These are phyloP conservation scores for Graphium colonna DNA, from an alignment of 2,888 invertebrate species.

Conservation along the genomic window DNA sequence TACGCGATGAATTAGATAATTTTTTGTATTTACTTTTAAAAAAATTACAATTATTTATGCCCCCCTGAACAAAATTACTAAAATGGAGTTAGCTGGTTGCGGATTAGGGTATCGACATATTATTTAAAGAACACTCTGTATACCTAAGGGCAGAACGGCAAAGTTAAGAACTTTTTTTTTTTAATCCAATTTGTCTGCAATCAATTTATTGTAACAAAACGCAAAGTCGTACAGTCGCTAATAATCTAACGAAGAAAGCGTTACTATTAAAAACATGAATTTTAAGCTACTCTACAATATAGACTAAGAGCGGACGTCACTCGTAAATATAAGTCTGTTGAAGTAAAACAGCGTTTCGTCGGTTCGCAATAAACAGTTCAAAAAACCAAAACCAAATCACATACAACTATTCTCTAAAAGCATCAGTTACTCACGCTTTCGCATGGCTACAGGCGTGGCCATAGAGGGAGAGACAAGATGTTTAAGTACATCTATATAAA, in stretches of 20 bases:
- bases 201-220: no score
- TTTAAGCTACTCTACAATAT: background rate
- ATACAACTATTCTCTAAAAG: conserved; percentile 65
- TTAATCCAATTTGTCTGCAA: no score
- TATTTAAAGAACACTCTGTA: no score
- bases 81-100: no score
- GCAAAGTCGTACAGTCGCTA: no score
- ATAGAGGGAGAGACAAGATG: conserved; percentile 71
- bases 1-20: no score
- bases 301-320: background rate
- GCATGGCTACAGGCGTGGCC: conserved; percentile 77
- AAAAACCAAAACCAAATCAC: conserved; percentile 49
- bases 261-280: background rate
- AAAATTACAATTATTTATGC: no score
- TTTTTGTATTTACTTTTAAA: no score
- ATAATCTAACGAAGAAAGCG: background rate
- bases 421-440: conserved; percentile 77
- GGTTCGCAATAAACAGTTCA: conserved; percentile 32
- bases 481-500: conserved; percentile 59
- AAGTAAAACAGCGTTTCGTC: conserved; percentile 39
- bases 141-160: no score
- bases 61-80: no score
- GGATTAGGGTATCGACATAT: no score
- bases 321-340: background rate
- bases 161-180: no score